Evolutionary conservation across 2,888 invertebrate genomes (phyloP), one percentile per base, ranked within the genome.

Genomic region (Drosophila kambysellisi): DNA sequence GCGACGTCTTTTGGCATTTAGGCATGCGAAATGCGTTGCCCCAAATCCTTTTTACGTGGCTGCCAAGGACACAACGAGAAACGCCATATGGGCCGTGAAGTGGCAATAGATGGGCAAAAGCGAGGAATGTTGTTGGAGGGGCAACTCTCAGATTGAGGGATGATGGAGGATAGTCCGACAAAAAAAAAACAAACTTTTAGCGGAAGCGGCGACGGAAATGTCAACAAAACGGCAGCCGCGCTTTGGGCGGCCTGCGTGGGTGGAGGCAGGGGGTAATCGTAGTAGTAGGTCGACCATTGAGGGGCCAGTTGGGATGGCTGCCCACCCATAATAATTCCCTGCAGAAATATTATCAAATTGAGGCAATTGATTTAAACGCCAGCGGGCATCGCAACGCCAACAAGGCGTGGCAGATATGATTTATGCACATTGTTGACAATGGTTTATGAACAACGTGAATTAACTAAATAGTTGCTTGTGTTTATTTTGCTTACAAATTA

Each of bases 341-440:
- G 81, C 79, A 92, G 91, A 92, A 91, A 92, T 91, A 92, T 91
- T 92, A 91, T 91, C 79, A 91, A 83, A 87, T 85, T 82, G 86
- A 82, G 83, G 85, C 89, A 92, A 91, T 92, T 91, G 86, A 91
- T 88, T 86, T 83, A 82, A 85, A 72, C 74, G 76, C 87, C 78
- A 78, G 78, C 77, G 79, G 81, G 77, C 75, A 78, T 70, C 69
- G 62, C 56, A 69, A 76, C 50, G 69, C 54, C 58, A 46, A 63
- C 54, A 61, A 41, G 68, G 57, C 64, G 52, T 58, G 54, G 17
- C 63, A 60, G 25, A 29, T 37, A 59, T 46, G 35, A 35, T 48
- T 8, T 15, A 32, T 37, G 46, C 9, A 3, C 30, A n/a, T 48
- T 61, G 41, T 62, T 75, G 64, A 41, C 39, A 51, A 41, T 29